phyloP scores from a whole-genome alignment of 2,888 invertebrate genomes.

The Priocnemis perturbator region DNA sequence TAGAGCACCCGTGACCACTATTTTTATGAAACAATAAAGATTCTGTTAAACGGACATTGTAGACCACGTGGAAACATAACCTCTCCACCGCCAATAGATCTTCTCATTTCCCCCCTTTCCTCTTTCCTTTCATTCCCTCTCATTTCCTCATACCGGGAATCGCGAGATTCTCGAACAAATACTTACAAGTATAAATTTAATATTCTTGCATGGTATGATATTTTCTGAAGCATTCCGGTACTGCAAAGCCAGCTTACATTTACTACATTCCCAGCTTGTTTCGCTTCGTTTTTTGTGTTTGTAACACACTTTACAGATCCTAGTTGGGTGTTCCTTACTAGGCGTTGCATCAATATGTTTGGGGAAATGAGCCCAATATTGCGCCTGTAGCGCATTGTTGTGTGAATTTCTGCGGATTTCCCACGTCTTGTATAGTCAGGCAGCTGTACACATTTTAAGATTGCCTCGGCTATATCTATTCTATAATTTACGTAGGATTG shows the following conservation, averaged over 20 bases:
- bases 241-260: conserved; percentile 11
- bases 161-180: too few relatives aligned
- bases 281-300: too few relatives aligned
- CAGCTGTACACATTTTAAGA: conserved; percentile 25
- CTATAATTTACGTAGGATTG: conserved; percentile 29
- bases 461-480: conserved; percentile 24
- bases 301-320: conserved; percentile 21
- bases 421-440: conserved; percentile 21
- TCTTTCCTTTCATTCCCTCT: too few relatives aligned
- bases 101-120: too few relatives aligned
- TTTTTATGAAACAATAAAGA: too few relatives aligned
- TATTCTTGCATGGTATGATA: conserved; percentile 28
- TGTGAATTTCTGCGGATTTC: conserved; percentile 17
- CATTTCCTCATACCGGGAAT: too few relatives aligned
- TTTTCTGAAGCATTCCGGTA: conserved; percentile 10
- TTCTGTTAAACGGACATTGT: too few relatives aligned
- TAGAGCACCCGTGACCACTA: too few relatives aligned
- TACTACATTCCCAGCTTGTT: conserved; percentile 4
- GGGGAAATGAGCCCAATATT: conserved; percentile 25
- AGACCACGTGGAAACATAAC: too few relatives aligned
- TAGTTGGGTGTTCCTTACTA: conserved; percentile 16
- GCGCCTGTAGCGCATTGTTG: conserved; percentile 17
- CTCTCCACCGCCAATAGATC: too few relatives aligned
- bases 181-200: conserved; percentile 32
- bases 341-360: conserved; percentile 25